These are phyloP conservation scores for Anadara kagoshimensis DNA, from an alignment of 1,140 invertebrate genomes.

Conservation along the genomic window DNA sequence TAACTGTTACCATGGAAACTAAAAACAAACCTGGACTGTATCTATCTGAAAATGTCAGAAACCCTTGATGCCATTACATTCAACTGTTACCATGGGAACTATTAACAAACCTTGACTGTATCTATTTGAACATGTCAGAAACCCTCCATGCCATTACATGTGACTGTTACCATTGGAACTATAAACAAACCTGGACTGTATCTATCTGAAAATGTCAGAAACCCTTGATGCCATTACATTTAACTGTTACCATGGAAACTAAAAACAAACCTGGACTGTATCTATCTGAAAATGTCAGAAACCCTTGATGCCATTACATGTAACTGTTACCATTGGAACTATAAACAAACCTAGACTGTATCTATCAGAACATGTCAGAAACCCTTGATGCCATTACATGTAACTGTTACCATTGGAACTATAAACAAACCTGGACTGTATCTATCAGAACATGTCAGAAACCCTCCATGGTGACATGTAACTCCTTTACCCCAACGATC, in stretches of 20 bases:
- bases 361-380: slow-evolving; percentile 86
- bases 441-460: slow-evolving; percentile 84
- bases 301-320: slow-evolving; percentile 96
- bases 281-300: slow-evolving; percentile 84
- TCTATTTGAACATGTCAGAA: slow-evolving; percentile 85
- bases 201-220: slow-evolving; percentile 84
- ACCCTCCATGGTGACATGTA: slow-evolving; percentile 90
- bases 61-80: too few species aligned
- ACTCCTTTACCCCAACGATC: slow-evolving; percentile 87
- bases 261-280: slow-evolving; percentile 83
- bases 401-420: not conserved
- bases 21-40: too few species aligned
- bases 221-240: too few species aligned
- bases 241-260: not conserved
- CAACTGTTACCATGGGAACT: not conserved
- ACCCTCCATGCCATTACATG: slow-evolving; percentile 92
- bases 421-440: slow-evolving; percentile 83
- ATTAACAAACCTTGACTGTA: slow-evolving; percentile 82
- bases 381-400: slow-evolving; percentile 96
- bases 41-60: too few species aligned
- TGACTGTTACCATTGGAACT: slow-evolving; percentile 65
- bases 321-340: not conserved
- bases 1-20: too few species aligned
- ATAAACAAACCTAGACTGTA: slow-evolving; percentile 82
- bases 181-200: slow-evolving; percentile 83